These are phyloP conservation scores for Meta bourneti DNA, from an alignment of 2,888 invertebrate species.

Conservation along the genomic window DNA sequence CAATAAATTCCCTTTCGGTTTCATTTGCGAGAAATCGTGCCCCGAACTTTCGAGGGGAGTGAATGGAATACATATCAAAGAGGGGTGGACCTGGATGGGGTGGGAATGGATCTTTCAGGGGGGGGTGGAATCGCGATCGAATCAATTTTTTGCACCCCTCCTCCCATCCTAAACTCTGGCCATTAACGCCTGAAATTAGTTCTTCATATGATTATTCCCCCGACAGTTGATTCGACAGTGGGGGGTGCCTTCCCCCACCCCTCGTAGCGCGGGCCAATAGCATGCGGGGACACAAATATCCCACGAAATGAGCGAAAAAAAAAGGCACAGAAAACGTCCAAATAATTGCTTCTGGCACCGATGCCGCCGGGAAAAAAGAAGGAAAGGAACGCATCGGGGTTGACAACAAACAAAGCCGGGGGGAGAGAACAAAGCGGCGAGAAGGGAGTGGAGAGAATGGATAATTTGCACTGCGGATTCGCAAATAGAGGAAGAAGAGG, in stretches of 20 bases:
- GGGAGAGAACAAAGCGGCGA: not conserved
- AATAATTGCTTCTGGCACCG: conserved; percentile 64
- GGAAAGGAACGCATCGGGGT: not conserved
- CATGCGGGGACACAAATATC: conserved; percentile 37
- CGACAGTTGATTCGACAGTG: conserved; percentile 58
- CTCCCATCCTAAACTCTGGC: conserved; percentile 19
- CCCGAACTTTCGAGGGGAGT: not conserved
- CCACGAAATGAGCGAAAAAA: conserved; percentile 36
- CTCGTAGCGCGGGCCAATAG: conserved; percentile 58
- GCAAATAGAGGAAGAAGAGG: conserved; percentile 25
- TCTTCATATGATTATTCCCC: conserved; percentile 65
- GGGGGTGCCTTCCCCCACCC: not conserved
- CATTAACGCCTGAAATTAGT: conserved; percentile 59
- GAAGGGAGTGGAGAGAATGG: not conserved
- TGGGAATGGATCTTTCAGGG: not conserved
- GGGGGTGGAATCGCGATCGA: not conserved
- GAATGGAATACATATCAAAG: not conserved
- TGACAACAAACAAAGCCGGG: not conserved
- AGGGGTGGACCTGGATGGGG: not conserved
- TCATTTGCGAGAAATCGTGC: not conserved
- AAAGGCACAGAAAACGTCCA: conserved; percentile 42
- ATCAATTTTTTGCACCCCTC: not conserved
- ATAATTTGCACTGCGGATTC: conserved; percentile 27
- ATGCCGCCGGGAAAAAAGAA: conserved; percentile 3
- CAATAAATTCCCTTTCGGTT: conserved; percentile 12